Evolutionary conservation across 2,888 invertebrate genomes (phyloP).

Genomic region (Choristoneura rosaceana): DNA sequence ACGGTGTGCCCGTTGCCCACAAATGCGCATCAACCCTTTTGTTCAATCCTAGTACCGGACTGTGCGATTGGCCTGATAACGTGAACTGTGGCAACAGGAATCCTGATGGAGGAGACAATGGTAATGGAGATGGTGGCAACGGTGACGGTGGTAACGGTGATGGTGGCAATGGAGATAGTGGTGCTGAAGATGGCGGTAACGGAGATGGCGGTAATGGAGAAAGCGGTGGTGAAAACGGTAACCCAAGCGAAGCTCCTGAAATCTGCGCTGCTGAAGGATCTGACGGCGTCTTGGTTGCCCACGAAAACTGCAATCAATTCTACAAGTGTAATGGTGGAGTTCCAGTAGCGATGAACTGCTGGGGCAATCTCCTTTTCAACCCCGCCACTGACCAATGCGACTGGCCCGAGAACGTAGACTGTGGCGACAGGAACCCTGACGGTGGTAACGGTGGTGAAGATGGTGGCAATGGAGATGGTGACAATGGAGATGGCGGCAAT

Average conservation of each 20-base stretch:
- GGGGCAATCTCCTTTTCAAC: conserved; percentile 49
- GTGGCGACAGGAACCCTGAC: conserved; percentile 48
- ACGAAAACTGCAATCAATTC: conserved; percentile 59
- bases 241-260: conserved; percentile 53
- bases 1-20: conserved; percentile 48
- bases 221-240: conserved; percentile 43
- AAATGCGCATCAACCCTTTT: conserved; percentile 50
- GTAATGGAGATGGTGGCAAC: conserved; percentile 28
- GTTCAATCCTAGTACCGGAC: conserved; percentile 50
- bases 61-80: conserved; percentile 56
- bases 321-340: conserved; percentile 53
- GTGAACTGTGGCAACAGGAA: conserved; percentile 52
- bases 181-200: conserved; percentile 19
- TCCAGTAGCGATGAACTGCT: conserved; percentile 49
- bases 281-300: conserved; percentile 52
- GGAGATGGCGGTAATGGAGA: not conserved
- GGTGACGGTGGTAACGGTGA: conserved; percentile 36
- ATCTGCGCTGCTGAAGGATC: conserved; percentile 53
- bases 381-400: conserved; percentile 50
- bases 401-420: conserved; percentile 52
- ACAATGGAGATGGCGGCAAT: not conserved
- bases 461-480: not conserved
- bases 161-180: conserved; percentile 35
- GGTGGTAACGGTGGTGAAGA: conserved; percentile 24
- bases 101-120: conserved; percentile 34